Evolutionary conservation across 1,140 invertebrate species (phyloP).

Genomic region (Cyclina sinensis): DNA sequence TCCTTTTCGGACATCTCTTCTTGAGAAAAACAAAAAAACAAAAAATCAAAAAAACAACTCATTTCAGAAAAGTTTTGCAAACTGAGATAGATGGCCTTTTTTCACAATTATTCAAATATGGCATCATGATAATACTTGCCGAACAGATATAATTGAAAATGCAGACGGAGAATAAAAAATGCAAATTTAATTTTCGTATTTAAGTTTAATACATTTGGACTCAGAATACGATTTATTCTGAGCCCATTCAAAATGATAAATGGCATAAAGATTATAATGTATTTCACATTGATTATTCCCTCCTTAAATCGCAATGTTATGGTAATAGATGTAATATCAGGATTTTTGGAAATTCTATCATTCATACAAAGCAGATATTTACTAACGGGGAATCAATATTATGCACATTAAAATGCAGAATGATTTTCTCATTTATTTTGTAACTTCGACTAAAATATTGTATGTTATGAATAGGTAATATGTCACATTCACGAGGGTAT

Average conservation of each 20-base stretch:
- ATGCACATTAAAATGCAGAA: constrained; percentile 47
- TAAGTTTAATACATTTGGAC: constrained; percentile 50
- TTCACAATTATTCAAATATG: constrained; percentile 25
- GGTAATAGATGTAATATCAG: constrained; percentile 52
- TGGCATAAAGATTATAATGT: constrained; percentile 61
- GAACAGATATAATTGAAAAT: constrained; percentile 17
- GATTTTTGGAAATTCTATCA: constrained; percentile 41
- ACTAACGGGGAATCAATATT: constrained; percentile 23
- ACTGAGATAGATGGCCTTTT: not conserved
- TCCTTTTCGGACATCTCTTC: too few relatives aligned
- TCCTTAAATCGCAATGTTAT: constrained; percentile 62
- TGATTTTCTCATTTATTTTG: constrained; percentile 63
- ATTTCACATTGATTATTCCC: constrained; percentile 51
- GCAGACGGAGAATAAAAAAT: constrained; percentile 21
- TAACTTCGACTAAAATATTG: not conserved
- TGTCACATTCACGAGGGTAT: not conserved
- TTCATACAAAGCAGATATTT: constrained; percentile 41
- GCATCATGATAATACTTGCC: not conserved
- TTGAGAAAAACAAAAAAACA: too few relatives aligned
- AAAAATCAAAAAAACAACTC: too few relatives aligned
- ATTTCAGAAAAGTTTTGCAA: too few relatives aligned
- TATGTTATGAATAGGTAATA: constrained; percentile 25
- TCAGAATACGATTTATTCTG: constrained; percentile 21
- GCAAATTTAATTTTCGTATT: constrained; percentile 51
- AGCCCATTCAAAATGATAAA: constrained; percentile 54